Percentiles rank a stretch among this genome's conserved stretches.
These are phyloP conservation scores for Psittacara wagleri DNA, from an alignment of 2,113 vertebrate genomes.

Conservation along the genomic window DNA sequence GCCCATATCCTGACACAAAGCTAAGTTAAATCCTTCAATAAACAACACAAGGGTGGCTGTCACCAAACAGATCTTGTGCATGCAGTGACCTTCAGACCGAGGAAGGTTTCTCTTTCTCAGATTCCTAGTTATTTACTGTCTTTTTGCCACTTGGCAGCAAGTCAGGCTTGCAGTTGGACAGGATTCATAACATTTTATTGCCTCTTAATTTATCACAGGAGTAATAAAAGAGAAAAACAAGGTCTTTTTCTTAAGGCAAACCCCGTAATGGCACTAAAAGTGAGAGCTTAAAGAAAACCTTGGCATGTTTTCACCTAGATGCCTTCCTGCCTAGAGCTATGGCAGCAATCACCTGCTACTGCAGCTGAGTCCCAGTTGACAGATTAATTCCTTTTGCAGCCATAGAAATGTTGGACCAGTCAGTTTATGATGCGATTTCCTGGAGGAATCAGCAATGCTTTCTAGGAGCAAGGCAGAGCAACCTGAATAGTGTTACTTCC, in stretches of 20 bases:
- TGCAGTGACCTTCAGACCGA: background rate
- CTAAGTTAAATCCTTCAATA: background rate
- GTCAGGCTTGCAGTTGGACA: background rate
- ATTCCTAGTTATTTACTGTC: background rate
- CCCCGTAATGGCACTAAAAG: background rate
- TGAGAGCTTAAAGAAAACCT: background rate
- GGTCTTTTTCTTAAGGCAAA: background rate
- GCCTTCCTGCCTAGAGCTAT: background rate
- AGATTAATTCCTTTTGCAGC: background rate
- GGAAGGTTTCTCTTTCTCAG: background rate
- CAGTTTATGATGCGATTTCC: background rate
- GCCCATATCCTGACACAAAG: accelerated
- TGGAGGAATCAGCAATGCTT: background rate
- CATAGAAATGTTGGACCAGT: background rate
- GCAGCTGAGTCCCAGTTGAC: background rate
- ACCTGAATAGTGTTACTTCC: accelerated
- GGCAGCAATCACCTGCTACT: background rate
- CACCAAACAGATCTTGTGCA: background rate
- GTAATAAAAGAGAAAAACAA: background rate
- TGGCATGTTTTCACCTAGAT: background rate
- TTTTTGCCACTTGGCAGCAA: background rate
- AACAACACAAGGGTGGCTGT: background rate
- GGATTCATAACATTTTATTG: background rate
- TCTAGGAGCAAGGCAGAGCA: background rate
- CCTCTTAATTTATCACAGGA: background rate